These are phyloP conservation scores for Xiphophorus birchmanni DNA, from an alignment of 2,797 vertebrate genomes.

Conservation along the genomic window DNA sequence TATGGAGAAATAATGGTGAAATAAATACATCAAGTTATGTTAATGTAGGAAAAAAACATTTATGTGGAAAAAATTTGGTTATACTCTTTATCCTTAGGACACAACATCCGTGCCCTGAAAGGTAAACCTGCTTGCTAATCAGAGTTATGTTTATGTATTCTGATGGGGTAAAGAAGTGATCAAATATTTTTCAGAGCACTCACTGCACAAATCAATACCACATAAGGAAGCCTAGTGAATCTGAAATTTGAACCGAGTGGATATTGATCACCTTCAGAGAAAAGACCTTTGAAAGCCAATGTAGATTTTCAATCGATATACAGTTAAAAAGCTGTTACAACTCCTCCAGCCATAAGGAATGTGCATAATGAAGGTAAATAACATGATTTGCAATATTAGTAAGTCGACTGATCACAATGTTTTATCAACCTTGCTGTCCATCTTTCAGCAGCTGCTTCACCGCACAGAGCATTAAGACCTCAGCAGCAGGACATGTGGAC, in stretches of 20 bases:
- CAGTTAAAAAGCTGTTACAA: constrained; percentile 42
- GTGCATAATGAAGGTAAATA: constrained; percentile 3
- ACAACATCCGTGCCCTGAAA: constrained; percentile 16
- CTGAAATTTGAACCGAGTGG: constrained; percentile 77
- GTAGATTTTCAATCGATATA: constrained; percentile 64
- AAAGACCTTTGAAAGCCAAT: constrained; percentile 63
- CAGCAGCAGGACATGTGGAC: constrained; percentile 27
- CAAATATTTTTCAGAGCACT: constrained; percentile 69
- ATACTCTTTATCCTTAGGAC: background rate
- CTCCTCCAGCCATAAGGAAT: constrained; percentile 18
- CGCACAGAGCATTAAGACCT: background rate
- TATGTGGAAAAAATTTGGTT: background rate
- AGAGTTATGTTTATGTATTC: constrained; percentile 54
- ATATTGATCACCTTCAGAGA: constrained; percentile 79
- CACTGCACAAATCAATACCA: constrained; percentile 81
- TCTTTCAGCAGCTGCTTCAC: constrained; percentile 8
- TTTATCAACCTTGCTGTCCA: constrained; percentile 1
- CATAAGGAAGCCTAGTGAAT: constrained; percentile 81
- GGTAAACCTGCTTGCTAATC: constrained; percentile 35
- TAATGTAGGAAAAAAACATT: background rate
- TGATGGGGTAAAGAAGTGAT: constrained; percentile 60
- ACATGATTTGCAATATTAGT: constrained; percentile 7
- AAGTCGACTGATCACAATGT: background rate
- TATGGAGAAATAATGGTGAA: background rate
- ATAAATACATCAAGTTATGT: background rate